These are phyloP conservation scores for Acanthosoma haemorrhoidale DNA, from an alignment of 2,888 invertebrate species.

Conservation along the genomic window DNA sequence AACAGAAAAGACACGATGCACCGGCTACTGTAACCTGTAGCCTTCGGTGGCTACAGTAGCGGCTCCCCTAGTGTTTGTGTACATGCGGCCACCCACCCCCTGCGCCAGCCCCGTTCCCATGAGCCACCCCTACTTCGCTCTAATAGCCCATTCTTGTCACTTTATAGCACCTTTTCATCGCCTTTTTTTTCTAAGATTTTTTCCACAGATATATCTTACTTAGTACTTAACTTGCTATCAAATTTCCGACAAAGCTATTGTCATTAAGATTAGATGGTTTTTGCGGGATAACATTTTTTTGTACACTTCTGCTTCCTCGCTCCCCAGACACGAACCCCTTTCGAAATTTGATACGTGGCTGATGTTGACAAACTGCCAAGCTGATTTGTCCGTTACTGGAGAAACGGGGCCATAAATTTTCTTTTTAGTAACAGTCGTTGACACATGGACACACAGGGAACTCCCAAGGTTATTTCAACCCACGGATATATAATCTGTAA, in stretches of 20 bases:
- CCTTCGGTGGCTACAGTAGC: neutral
- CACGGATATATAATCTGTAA: no score
- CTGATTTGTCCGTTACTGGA: neutral
- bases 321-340: neutral
- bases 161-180: conserved; percentile 22
- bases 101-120: neutral
- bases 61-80: conserved; percentile 5
- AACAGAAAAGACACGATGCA: neutral
- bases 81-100: conserved; percentile 6
- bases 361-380: conserved; percentile 2
- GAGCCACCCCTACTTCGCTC: neutral
- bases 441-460: no score
- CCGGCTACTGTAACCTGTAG: neutral
- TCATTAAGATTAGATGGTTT: neutral
- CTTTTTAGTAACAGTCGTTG: no score
- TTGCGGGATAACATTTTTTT: neutral
- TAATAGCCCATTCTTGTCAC: neutral
- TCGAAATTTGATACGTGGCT: conserved; percentile 1
- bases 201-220: conserved; percentile 9
- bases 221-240: conserved; percentile 1
- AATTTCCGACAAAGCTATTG: conserved; percentile 16
- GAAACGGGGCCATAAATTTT: no score
- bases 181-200: neutral
- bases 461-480: no score
- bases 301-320: neutral